Evolutionary conservation across 2,797 vertebrate species (phyloP), one percentile per base, ranked within the genome.

Genomic region (Chlorospingus flavigularis): DNA sequence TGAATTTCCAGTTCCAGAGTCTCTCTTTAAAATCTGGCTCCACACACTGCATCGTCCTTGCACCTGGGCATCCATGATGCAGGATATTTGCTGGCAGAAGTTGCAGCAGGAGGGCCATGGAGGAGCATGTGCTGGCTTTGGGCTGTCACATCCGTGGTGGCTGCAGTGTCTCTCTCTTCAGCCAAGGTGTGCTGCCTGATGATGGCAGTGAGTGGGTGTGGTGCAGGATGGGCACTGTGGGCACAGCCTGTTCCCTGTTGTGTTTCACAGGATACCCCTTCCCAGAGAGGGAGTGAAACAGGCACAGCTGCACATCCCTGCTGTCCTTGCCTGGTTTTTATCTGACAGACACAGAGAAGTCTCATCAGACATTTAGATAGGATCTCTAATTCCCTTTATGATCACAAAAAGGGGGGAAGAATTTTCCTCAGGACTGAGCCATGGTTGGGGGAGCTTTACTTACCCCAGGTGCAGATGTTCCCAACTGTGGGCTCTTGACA

Each of bases 171-270:
- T 26, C 9, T 6, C 39, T 47, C 40, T 6, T 30, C 21, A 23
- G 48, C 12, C 18, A 40, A n/a, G 50, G 28, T 19, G 54, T 31
- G 50, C 25, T 39, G 1, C 4, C 17, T 43, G 53, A n/a, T 25
- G 15, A 21, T 19, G 35, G 15, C 14, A 13, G 13, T 1, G 35
- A 37, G 55, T 2, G 51, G n/a, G 16, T 17, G 48, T 16, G 30
- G 10, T 13, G 47, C 33, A 51, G 13, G 31, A 33, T 0, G 5
- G 72, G 25, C 21, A 20, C 1, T 0, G 1, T 0, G 1, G 60
- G 39, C 37, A 21, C 57, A 12, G 47, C 31, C 45, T 30, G 6
- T n/a, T 33, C 31, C 20, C 33, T 8, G 9, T 35, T 51, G 35
- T 11, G 23, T 39, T 81, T 35, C 51, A 53, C 40, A 40, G 71